Conservation (phyloP, 2,797 vertebrate genomes). For the Pipistrellus nathusii region DNA sequence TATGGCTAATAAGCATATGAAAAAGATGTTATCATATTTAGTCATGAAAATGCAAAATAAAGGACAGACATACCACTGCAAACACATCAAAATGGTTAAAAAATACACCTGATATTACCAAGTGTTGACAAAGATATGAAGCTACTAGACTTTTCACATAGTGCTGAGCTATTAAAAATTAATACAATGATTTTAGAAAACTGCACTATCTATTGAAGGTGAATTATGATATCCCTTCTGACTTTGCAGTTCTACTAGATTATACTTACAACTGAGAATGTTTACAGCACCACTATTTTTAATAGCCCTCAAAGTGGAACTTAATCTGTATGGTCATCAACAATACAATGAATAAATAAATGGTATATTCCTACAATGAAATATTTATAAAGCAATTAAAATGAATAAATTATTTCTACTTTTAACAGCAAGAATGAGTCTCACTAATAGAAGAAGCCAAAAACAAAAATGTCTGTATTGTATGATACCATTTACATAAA, state of each 20-base stretch:
- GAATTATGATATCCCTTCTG: not conserved
- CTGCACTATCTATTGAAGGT: not conserved
- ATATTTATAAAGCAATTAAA: constrained; percentile 32
- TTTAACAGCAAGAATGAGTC: not conserved
- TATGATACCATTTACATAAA: not conserved
- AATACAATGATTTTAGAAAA: constrained; percentile 6
- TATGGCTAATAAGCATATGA: not conserved
- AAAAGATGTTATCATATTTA: not conserved
- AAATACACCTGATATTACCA: not conserved
- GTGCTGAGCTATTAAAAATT: not conserved
- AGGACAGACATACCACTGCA: not conserved
- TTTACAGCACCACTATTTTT: not conserved
- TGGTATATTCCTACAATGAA: not conserved
- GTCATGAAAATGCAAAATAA: constrained; percentile 24
- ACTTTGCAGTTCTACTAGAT: not conserved
- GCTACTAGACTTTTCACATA: not conserved
- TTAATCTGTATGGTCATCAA: not conserved
- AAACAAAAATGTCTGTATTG: not conserved
- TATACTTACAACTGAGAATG: not conserved
- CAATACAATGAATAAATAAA: constrained; percentile 34
- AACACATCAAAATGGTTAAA: not conserved
- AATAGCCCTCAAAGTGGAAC: not conserved
- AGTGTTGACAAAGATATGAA: not conserved
- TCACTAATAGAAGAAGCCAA: not conserved
- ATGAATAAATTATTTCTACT: not conserved